Percentiles rank a stretch among this genome's conserved stretches.
Evolutionary conservation across 2,888 invertebrate genomes (phyloP).

Genomic region (Leucania comma): DNA sequence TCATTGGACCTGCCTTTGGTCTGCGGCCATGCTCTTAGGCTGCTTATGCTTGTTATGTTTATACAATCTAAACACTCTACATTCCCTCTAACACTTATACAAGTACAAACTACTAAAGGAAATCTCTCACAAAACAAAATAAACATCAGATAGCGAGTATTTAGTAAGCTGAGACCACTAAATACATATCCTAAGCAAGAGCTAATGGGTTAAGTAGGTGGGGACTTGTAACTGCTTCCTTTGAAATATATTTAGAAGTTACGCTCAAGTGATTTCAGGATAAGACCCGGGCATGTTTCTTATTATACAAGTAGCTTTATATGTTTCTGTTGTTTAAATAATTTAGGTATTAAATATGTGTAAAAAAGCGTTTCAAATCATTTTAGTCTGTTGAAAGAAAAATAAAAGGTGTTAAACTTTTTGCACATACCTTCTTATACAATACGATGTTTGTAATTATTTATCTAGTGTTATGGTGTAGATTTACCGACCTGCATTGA

Average conservation of each 20-base stretch:
- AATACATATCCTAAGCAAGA: constrained; percentile 75
- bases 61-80: background rate
- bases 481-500: no score
- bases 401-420: background rate
- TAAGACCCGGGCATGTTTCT: constrained; percentile 59
- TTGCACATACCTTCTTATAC: background rate
- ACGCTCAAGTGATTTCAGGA: constrained; percentile 67
- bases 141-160: constrained; percentile 46
- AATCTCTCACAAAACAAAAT: constrained; percentile 44
- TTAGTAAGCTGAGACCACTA: constrained; percentile 64
- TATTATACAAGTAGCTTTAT: background rate
- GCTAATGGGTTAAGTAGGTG: constrained; percentile 80
- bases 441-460: no score
- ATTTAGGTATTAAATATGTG: background rate
- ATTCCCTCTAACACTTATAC: constrained; percentile 11
- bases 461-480: no score
- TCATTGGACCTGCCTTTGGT: no score
- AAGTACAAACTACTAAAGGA: constrained; percentile 14
- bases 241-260: constrained; percentile 79
- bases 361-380: background rate
- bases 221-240: constrained; percentile 76
- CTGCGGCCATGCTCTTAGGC: no score
- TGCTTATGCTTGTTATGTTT: no score
- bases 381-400: background rate
- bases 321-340: background rate